These are phyloP conservation scores for Ypsolopha sequella DNA, from an alignment of 2,888 invertebrate species.

Conservation along the genomic window DNA sequence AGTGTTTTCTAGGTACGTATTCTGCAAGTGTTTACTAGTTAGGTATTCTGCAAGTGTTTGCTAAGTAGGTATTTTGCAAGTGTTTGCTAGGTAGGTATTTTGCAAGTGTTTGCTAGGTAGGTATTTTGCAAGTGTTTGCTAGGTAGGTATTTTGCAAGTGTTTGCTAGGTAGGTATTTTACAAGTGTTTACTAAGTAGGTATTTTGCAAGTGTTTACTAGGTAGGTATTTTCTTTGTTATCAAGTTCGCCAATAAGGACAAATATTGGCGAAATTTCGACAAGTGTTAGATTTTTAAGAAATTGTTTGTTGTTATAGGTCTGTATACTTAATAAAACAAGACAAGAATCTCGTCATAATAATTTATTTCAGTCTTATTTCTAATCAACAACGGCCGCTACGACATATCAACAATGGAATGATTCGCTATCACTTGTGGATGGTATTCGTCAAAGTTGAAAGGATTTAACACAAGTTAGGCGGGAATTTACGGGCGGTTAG, in stretches of 20 bases:
- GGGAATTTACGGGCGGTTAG: too few relatives aligned
- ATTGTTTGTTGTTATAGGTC: too few relatives aligned
- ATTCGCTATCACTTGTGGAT: too few relatives aligned
- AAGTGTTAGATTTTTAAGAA: not conserved
- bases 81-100: constrained; percentile 4
- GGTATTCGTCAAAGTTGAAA: too few relatives aligned
- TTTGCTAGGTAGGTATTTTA: constrained; percentile 2
- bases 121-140: constrained; percentile 9
- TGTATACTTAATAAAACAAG: constrained; percentile 7
- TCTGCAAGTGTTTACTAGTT: not conserved
- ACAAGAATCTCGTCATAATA: too few relatives aligned
- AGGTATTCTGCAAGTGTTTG: constrained; percentile 10
- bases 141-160: constrained; percentile 6
- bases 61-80: constrained; percentile 5
- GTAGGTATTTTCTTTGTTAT: not conserved
- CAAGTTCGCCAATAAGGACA: too few relatives aligned
- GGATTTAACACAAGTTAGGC: too few relatives aligned
- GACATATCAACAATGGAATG: constrained; percentile 45
- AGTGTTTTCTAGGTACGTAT: too few relatives aligned
- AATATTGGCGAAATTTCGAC: constrained; percentile 3
- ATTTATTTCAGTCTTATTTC: constrained; percentile 62
- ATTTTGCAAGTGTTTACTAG: not conserved
- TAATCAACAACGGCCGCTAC: constrained; percentile 47
- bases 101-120: too few relatives aligned
- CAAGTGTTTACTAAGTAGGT: too few relatives aligned